phyloP scores from a whole-genome alignment of 2,113 vertebrate genomes.

The Trematomus loennbergii region DNA sequence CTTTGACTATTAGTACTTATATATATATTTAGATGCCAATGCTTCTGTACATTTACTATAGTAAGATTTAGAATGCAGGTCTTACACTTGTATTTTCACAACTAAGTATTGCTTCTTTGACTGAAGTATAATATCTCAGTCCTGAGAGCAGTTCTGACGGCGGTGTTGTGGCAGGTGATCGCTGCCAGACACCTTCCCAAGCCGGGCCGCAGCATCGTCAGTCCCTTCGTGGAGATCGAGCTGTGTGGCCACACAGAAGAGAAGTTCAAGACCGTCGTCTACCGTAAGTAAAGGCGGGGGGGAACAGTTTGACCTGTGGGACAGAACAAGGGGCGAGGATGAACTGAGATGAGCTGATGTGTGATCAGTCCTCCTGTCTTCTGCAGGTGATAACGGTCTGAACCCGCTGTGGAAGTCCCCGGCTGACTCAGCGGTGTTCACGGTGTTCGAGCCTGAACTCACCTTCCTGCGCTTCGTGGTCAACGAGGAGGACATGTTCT shows the following conservation, averaged over 20 bases:
- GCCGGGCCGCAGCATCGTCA: constrained; percentile 90
- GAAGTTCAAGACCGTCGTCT: constrained; percentile 93
- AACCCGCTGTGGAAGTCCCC: constrained; percentile 91
- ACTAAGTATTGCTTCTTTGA: too few species aligned
- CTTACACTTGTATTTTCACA: too few species aligned
- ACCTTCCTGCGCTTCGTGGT: constrained; percentile 95
- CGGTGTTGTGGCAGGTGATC: constrained; percentile 85
- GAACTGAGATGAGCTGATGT: not conserved
- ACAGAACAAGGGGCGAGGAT: not conserved
- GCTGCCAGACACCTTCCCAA: constrained; percentile 96
- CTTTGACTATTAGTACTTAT: too few species aligned
- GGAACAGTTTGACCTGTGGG: not conserved
- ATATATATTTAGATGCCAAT: too few species aligned
- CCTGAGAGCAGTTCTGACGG: not conserved
- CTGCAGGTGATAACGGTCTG: constrained; percentile 94
- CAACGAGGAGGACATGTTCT: constrained; percentile 99
- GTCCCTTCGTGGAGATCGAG: constrained; percentile 97
- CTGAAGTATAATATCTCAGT: too few species aligned
- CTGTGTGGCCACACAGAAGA: constrained; percentile 93
- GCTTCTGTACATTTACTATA: too few species aligned
- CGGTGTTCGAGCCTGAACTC: constrained; percentile 91
- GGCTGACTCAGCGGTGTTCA: constrained; percentile 88
- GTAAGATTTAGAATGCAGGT: too few species aligned
- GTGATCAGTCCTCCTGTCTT: not conserved
- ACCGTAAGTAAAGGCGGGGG: constrained; percentile 63